phyloP scores from a whole-genome alignment of 2,888 invertebrate species.

The Sycophila texana region DNA sequence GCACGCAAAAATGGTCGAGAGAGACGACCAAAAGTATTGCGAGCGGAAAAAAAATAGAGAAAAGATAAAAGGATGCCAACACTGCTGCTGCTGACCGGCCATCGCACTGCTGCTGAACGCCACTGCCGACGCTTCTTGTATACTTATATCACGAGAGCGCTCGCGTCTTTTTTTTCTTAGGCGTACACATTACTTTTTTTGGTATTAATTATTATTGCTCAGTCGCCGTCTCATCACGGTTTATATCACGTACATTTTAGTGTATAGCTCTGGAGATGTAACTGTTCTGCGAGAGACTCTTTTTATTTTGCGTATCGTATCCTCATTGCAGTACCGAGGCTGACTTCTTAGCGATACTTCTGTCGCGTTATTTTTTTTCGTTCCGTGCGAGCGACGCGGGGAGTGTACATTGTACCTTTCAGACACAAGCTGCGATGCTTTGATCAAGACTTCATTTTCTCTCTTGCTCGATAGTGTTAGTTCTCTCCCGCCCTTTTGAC shows the following conservation, averaged over 20 bases:
- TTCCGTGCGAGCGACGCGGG: too few relatives aligned
- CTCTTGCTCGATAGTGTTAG: not conserved
- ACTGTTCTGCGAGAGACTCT: constrained; percentile 33
- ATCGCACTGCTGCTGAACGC: not conserved
- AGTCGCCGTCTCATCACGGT: not conserved
- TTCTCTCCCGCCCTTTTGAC: not conserved
- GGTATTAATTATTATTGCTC: too few relatives aligned
- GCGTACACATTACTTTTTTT: constrained; percentile 4
- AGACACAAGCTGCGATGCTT: constrained; percentile 10
- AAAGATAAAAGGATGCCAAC: not conserved
- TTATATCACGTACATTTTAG: constrained; percentile 3
- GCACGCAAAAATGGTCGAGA: too few relatives aligned
- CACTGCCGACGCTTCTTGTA: not conserved
- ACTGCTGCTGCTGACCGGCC: not conserved
- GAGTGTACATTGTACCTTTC: not conserved
- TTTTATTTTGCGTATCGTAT: constrained; percentile 53
- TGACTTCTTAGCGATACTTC: not conserved
- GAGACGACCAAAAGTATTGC: too few relatives aligned
- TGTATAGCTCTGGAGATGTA: constrained; percentile 37
- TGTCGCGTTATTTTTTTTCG: not conserved
- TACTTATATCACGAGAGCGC: constrained; percentile 1
- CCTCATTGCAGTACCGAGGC: constrained; percentile 54
- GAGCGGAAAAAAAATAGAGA: too few relatives aligned
- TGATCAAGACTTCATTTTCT: not conserved
- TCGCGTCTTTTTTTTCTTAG: too few relatives aligned